phyloP scores from a whole-genome alignment of 2,797 vertebrate species.

The Crocidura indochinensis region DNA sequence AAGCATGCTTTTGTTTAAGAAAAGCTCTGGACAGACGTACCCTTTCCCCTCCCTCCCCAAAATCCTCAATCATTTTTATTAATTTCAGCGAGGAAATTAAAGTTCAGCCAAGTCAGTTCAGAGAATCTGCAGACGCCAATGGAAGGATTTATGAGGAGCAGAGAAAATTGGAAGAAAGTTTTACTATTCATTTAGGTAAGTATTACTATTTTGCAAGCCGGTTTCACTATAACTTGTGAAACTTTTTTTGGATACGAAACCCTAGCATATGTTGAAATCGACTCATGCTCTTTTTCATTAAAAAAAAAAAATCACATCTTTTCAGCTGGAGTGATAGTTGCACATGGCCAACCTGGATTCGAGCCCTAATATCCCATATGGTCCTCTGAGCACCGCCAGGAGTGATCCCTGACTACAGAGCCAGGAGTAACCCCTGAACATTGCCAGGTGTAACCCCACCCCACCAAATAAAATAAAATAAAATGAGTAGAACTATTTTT shows the following conservation, averaged over 20 bases:
- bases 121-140: conserved; percentile 92
- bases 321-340: too few species aligned
- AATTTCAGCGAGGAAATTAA: conserved; percentile 97
- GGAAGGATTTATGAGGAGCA: conserved; percentile 96
- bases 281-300: neutral
- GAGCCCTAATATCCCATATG: too few species aligned
- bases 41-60: neutral
- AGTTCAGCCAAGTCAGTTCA: conserved; percentile 95
- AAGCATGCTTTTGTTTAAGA: conserved; percentile 11
- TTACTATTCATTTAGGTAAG: conserved; percentile 98
- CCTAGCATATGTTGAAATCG: neutral
- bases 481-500: too few species aligned
- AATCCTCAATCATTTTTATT: conserved; percentile 68
- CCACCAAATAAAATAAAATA: too few species aligned
- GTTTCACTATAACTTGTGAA: neutral
- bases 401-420: too few species aligned
- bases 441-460: too few species aligned
- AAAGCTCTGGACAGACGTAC: conserved; percentile 17
- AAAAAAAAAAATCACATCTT: too few species aligned
- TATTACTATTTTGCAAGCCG: neutral
- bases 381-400: too few species aligned
- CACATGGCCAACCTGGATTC: too few species aligned
- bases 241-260: conserved; percentile 25
- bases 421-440: too few species aligned
- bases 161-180: conserved; percentile 97